Percentiles rank a stretch among this genome's conserved stretches.
Conservation (phyloP, 2,797 vertebrate species). For the Tangara arthus region DNA sequence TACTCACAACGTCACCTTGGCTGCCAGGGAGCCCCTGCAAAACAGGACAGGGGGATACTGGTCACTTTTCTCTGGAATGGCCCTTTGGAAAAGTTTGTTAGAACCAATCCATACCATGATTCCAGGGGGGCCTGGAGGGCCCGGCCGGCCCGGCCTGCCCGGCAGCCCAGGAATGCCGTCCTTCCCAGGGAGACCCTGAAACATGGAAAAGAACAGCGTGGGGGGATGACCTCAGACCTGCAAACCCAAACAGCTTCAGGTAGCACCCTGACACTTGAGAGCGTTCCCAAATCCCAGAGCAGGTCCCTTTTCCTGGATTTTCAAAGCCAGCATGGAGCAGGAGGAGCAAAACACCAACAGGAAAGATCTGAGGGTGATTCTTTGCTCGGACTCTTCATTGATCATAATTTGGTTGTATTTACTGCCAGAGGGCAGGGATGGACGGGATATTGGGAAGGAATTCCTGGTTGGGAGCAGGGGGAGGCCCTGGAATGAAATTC, state of each 20-base stretch:
- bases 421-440: background rate
- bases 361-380: background rate
- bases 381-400: background rate
- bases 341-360: background rate
- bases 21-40: conserved; percentile 81
- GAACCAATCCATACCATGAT: conserved; percentile 72
- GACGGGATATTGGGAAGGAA: background rate
- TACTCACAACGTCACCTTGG: conserved; percentile 81
- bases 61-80: background rate
- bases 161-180: conserved; percentile 89
- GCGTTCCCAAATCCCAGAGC: background rate
- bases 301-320: background rate
- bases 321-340: background rate
- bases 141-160: conserved; percentile 84
- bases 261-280: background rate
- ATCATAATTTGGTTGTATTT: background rate
- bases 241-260: background rate
- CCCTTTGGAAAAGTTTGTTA: background rate
- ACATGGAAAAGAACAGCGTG: background rate
- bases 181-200: conserved; percentile 84
- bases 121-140: conserved; percentile 85
- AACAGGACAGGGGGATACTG: background rate
- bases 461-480: background rate
- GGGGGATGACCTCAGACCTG: too few relatives aligned
- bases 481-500: rapidly evolving